phyloP scores from a whole-genome alignment of 2,113 vertebrate species.

The Theristicus caerulescens region DNA sequence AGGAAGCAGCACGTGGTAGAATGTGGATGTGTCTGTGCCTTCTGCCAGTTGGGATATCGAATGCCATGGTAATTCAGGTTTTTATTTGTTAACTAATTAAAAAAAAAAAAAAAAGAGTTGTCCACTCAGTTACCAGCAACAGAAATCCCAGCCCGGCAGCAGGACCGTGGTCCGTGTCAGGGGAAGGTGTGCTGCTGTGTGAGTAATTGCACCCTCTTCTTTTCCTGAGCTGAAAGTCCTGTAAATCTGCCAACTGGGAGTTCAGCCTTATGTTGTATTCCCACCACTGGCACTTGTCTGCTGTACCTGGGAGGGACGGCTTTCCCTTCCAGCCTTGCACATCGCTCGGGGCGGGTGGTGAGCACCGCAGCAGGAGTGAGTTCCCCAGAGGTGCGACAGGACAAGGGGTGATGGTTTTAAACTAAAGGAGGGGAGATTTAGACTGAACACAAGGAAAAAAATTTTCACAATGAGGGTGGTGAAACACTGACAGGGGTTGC shows the following conservation, averaged over 20 bases:
- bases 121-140: too few relatives aligned
- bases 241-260: background rate
- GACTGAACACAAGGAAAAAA: too few relatives aligned
- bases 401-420: too few relatives aligned
- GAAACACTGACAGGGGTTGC: too few relatives aligned
- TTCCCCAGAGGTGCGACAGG: background rate
- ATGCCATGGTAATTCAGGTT: background rate
- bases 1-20: background rate
- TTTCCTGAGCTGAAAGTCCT: background rate
- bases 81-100: background rate
- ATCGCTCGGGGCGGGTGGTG: too few relatives aligned
- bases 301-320: background rate
- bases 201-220: fast-evolving
- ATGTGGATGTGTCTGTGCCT: background rate
- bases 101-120: background rate
- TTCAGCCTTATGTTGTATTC: too few relatives aligned
- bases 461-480: too few relatives aligned
- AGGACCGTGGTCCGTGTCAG: fast-evolving
- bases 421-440: too few relatives aligned
- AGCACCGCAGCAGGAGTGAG: too few relatives aligned
- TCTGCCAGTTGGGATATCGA: fast-evolving
- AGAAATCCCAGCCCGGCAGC: background rate
- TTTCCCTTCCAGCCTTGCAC: background rate
- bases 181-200: background rate
- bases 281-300: too few relatives aligned